Base-by-base conservation (phyloP, 2,797 vertebrate genomes). In the Podarcis lilfordi region DNA sequence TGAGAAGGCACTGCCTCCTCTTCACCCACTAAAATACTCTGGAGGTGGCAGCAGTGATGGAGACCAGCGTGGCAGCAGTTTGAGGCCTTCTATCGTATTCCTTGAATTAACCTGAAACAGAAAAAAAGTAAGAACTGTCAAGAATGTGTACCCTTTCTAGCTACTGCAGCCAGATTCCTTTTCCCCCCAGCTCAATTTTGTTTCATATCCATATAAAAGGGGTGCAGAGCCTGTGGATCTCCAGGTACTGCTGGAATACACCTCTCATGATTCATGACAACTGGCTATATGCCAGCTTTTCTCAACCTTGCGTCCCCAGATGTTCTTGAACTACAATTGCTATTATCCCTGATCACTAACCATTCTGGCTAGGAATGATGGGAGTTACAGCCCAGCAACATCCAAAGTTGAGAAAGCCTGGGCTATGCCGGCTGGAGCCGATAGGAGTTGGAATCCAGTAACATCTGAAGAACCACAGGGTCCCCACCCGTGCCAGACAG, bases 31-130 rank as follows among this genome's bases (percentile, higher is more conserved):
- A 83, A 91, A 93, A 91, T 91, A 86, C 94, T 91, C 92, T n/a
- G 83, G 78, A 89, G 94, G 92, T 82, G 91, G 88, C 15, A 37
- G 93, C 87, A 88, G 92, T 86, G 81, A 90, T n/a, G 90, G 93
- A 86, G 93, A 91, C 89, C 89, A 50, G 79, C 77, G 88, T 87
- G 90, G 89, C 92, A 43, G 43, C 89, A 37, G 4, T 4, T 72
- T 71, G 79, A 92, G 90, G 80, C 71, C 86, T 93, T 90, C 95
- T 96, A 97, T 40, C 96, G 96, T 86, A 96, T 96, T 89, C 95
- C 96, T 84, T 96, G 96, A 94, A 96, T 95, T 82, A 97, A 96
- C 96, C 97, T 97, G 86, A 29, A 87, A 88, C 29, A 43, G 82
- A 0, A 87, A 35, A 92, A 78, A 88, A 88, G 78, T 25, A 92